Percentiles rank a stretch among this genome's conserved stretches.
Evolutionary conservation across 1,140 invertebrate genomes (phyloP).

Genomic region (Acromyrmex charruanus): DNA sequence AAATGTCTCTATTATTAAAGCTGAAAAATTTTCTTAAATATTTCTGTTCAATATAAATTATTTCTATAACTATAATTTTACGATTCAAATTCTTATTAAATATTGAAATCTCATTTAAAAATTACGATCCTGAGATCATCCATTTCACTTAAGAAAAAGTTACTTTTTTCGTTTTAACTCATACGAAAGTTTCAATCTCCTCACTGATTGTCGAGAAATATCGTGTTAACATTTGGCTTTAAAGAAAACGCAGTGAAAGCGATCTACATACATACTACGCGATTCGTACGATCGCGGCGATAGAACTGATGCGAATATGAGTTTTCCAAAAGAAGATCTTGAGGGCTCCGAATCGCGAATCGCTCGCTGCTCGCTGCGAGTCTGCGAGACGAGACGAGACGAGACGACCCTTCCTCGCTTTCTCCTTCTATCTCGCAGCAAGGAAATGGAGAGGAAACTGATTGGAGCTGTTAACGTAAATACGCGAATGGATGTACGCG

Average conservation of each 20-base stretch:
- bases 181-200: background rate
- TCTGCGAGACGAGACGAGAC: background rate
- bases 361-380: background rate
- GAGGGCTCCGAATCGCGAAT: conserved; percentile 21
- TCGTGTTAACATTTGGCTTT: conserved; percentile 25
- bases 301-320: conserved; percentile 16
- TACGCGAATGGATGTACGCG: conserved; percentile 76
- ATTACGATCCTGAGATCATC: background rate
- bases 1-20: background rate
- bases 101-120: background rate
- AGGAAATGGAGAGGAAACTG: conserved; percentile 80
- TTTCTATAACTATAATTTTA: background rate
- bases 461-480: conserved; percentile 83
- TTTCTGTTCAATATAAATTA: background rate
- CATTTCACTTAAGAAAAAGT: background rate
- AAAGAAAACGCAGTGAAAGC: conserved; percentile 38
- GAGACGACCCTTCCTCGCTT: conserved; percentile 17
- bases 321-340: conserved; percentile 9
- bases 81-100: conserved; percentile 1
- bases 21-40: background rate
- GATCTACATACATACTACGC: background rate
- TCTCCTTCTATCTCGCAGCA: conserved; percentile 63
- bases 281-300: conserved; percentile 13
- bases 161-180: background rate
- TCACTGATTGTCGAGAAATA: background rate